A percentile compares a stretch with the other conserved stretches of the same genome.
phyloP scores from a whole-genome alignment of 2,888 invertebrate species.

The Archips crataeganus region DNA sequence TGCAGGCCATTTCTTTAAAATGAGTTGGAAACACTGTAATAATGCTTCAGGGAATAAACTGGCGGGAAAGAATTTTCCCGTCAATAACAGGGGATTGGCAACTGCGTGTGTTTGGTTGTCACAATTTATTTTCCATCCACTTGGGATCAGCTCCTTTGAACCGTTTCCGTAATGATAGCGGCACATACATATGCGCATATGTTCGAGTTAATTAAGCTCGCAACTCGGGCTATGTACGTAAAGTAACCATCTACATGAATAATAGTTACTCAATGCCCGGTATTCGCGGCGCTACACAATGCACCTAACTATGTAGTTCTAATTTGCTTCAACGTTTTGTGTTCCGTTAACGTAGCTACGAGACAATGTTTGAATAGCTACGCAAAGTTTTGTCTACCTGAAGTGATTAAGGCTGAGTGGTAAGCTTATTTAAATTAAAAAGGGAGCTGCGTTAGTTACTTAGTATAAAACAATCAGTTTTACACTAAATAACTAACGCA shows the following conservation, averaged over 20 bases:
- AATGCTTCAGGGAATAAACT: slow-evolving; percentile 57
- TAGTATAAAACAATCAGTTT: background rate
- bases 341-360: slow-evolving; percentile 21
- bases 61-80: slow-evolving; percentile 46
- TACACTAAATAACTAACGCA: too few species aligned
- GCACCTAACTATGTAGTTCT: slow-evolving; percentile 36
- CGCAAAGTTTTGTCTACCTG: slow-evolving; percentile 19
- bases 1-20: slow-evolving; percentile 61
- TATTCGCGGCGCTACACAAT: slow-evolving; percentile 50
- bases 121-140: slow-evolving; percentile 41
- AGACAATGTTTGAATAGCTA: slow-evolving; percentile 34
- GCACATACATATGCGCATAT: slow-evolving; percentile 44
- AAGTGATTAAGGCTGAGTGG: background rate
- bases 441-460: too few species aligned
- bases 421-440: background rate
- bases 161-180: slow-evolving; percentile 49
- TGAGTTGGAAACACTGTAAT: slow-evolving; percentile 61
- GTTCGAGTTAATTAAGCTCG: slow-evolving; percentile 59
- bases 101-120: slow-evolving; percentile 27
- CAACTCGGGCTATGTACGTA: slow-evolving; percentile 49
- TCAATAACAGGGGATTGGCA: slow-evolving; percentile 43
- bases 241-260: slow-evolving; percentile 53
- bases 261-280: slow-evolving; percentile 53
- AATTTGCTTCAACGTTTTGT: slow-evolving; percentile 40
- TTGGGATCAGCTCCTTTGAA: slow-evolving; percentile 43